Percentiles rank a stretch among this genome's conserved stretches.
phyloP scores from a whole-genome alignment of 1,140 invertebrate species.

The Chelonus insularis region DNA sequence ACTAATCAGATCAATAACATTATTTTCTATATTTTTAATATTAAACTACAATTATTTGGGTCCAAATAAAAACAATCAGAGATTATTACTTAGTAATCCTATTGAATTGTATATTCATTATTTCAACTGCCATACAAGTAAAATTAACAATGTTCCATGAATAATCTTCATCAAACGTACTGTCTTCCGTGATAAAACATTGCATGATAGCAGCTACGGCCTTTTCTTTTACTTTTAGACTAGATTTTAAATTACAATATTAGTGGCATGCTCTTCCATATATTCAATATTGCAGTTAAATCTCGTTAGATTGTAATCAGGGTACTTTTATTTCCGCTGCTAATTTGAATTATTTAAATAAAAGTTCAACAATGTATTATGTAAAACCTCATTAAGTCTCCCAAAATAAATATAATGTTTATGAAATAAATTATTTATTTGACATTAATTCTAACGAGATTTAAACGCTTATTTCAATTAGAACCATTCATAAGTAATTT shows the following conservation, averaged over 20 bases:
- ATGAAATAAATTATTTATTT: slow-evolving; percentile 18
- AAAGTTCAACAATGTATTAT: slow-evolving; percentile 25
- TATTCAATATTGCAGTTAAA: slow-evolving; percentile 55
- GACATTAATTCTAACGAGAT: slow-evolving; percentile 54
- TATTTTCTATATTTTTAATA: background rate
- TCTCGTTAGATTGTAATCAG: slow-evolving; percentile 59
- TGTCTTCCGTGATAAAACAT: background rate
- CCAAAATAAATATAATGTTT: slow-evolving; percentile 48
- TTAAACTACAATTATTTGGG: slow-evolving; percentile 7
- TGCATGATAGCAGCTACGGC: background rate
- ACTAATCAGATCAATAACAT: background rate
- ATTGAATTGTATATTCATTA: background rate
- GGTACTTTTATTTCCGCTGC: background rate
- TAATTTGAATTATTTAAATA: background rate
- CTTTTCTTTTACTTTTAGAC: background rate
- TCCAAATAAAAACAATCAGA: slow-evolving; percentile 10
- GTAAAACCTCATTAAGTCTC: slow-evolving; percentile 59
- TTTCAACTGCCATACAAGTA: background rate
- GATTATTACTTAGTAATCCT: background rate
- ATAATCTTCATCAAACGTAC: background rate
- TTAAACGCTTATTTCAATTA: slow-evolving; percentile 49
- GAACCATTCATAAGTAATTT: slow-evolving; percentile 58
- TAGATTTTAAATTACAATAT: background rate
- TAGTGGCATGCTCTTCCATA: background rate
- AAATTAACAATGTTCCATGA: too few relatives aligned